phyloP scores from a whole-genome alignment of 2,888 invertebrate genomes.

The Automeris io region DNA sequence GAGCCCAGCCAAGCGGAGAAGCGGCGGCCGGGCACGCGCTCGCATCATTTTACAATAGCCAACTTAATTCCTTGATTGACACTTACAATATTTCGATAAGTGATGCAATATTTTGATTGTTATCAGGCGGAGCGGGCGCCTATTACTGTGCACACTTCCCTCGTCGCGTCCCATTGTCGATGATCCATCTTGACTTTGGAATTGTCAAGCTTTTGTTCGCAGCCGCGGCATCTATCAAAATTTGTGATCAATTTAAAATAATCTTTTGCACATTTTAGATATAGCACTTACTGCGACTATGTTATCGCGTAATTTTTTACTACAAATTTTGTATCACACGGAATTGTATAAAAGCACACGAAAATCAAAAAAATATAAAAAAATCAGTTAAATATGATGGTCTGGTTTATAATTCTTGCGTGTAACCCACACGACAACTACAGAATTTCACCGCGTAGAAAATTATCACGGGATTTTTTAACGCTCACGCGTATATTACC shows the following conservation, averaged over 20 bases:
- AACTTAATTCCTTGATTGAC: slow-evolving; percentile 77
- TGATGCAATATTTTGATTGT: slow-evolving; percentile 78
- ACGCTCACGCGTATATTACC: too few relatives aligned
- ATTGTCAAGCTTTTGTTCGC: slow-evolving; percentile 20
- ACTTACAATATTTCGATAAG: slow-evolving; percentile 78
- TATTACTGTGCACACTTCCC: slow-evolving; percentile 54
- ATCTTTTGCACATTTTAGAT: too few relatives aligned
- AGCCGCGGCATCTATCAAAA: slow-evolving; percentile 1
- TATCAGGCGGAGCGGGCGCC: slow-evolving; percentile 53
- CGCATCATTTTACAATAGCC: slow-evolving; percentile 57
- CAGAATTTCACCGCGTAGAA: too few relatives aligned
- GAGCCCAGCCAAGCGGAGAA: slow-evolving; percentile 30
- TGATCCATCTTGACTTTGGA: slow-evolving; percentile 28
- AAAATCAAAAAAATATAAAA: too few relatives aligned
- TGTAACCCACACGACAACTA: too few relatives aligned
- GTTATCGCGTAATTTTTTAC: too few relatives aligned
- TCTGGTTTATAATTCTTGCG: too few relatives aligned
- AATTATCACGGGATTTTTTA: too few relatives aligned
- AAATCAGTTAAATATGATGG: too few relatives aligned
- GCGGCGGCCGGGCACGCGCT: slow-evolving; percentile 45
- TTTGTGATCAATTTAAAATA: slow-evolving; percentile 4
- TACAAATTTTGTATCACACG: too few relatives aligned
- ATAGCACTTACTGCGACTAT: too few relatives aligned
- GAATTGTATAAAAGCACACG: too few relatives aligned
- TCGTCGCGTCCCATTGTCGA: slow-evolving; percentile 33